Conservation (phyloP, 1,140 invertebrate genomes). For the Carposina sasakii region DNA sequence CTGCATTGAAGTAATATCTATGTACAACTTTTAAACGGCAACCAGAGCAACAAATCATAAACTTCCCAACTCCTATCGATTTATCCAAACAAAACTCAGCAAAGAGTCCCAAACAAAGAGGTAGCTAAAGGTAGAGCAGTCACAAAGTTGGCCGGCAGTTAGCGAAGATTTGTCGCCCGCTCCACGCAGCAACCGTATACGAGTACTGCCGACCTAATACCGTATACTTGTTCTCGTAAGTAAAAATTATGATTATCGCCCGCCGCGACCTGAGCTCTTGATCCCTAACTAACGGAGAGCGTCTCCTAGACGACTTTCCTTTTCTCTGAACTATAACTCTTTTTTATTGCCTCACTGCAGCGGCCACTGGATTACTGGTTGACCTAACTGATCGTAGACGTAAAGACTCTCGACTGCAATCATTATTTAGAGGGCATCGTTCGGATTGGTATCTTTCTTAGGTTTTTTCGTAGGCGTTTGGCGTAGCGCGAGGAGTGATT, state of each 20-base stretch:
- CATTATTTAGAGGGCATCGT: constrained; percentile 22
- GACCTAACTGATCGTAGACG: constrained; percentile 52
- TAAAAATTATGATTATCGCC: constrained; percentile 73
- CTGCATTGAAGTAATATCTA: too few species aligned
- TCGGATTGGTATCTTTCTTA: too few species aligned
- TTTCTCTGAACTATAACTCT: constrained; percentile 70
- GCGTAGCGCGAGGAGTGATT: too few species aligned
- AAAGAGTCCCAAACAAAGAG: too few species aligned
- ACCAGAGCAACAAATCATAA: too few species aligned
- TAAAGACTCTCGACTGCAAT: constrained; percentile 27
- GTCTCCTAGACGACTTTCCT: constrained; percentile 60
- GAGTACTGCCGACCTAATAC: too few species aligned
- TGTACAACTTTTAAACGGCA: too few species aligned
- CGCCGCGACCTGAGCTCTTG: constrained; percentile 61
- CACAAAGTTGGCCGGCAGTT: constrained; percentile 63
- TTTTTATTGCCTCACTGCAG: constrained; percentile 67
- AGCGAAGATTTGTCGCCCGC: constrained; percentile 63
- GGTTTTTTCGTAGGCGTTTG: too few species aligned
- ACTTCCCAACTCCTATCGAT: too few species aligned
- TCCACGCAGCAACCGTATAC: constrained; percentile 27
- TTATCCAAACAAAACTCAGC: too few species aligned
- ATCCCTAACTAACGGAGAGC: constrained; percentile 64
- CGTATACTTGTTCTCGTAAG: constrained; percentile 60
- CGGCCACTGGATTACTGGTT: constrained; percentile 57
- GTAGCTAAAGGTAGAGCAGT: constrained; percentile 32